phyloP scores from a whole-genome alignment of 2,797 vertebrate genomes.

The Uromys caudimaculatus region DNA sequence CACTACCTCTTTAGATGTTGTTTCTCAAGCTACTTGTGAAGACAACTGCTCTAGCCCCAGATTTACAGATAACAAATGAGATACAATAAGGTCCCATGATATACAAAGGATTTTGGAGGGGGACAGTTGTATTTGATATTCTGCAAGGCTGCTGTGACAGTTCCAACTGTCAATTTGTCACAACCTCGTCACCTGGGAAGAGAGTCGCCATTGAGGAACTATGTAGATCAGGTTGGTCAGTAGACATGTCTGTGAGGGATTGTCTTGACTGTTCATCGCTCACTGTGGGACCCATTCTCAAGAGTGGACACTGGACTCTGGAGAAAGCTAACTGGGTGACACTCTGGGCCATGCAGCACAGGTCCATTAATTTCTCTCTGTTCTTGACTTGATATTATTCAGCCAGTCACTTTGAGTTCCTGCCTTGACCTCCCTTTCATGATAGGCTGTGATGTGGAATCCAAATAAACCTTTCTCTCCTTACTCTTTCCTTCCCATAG shows the following conservation, averaged over 20 bases:
- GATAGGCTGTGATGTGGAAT: neutral
- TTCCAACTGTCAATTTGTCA: neutral
- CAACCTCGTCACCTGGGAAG: neutral
- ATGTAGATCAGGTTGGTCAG: neutral
- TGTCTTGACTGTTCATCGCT: neutral
- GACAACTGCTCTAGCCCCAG: neutral
- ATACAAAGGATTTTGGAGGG: neutral
- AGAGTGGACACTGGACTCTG: neutral
- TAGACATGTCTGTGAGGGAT: neutral
- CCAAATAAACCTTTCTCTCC: neutral
- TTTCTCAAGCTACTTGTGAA: neutral
- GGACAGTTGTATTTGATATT: neutral
- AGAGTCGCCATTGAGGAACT: neutral
- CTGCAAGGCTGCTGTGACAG: neutral
- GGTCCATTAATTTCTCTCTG: neutral
- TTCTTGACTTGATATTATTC: neutral
- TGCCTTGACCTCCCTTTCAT: neutral
- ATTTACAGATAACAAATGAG: constrained; percentile 3
- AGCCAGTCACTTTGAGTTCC: neutral
- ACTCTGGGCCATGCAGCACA: no score
- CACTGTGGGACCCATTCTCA: neutral
- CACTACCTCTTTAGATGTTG: neutral
- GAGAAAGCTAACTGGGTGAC: neutral
- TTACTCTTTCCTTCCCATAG: neutral
- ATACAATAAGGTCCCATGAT: neutral